Evolutionary conservation across 2,888 invertebrate genomes (phyloP).

Genomic region (Drepanosiphum platanoidis): DNA sequence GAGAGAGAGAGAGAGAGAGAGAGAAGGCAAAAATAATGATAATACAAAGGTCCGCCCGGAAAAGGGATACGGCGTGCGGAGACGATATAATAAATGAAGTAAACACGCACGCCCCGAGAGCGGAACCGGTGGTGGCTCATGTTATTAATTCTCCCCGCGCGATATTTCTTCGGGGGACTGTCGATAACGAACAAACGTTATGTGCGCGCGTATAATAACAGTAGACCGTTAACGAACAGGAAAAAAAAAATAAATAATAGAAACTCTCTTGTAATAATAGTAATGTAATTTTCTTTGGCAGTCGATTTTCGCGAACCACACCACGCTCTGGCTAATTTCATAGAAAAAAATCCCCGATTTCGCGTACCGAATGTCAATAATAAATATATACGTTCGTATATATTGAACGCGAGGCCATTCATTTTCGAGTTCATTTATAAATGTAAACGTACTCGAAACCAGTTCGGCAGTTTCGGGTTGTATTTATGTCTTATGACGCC

Average conservation of each 20-base stretch:
- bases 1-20: too few species aligned
- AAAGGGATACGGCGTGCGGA: conserved; percentile 3
- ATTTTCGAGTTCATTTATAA: background rate
- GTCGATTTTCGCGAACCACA: background rate
- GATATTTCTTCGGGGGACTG: background rate
- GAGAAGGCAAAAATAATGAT: background rate
- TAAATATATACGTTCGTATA: background rate
- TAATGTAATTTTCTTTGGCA: background rate
- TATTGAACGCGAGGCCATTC: background rate
- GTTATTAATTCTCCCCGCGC: background rate
- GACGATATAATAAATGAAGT: conserved; percentile 33
- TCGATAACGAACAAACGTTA: background rate
- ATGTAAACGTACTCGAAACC: background rate
- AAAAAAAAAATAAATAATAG: background rate
- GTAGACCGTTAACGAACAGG: background rate
- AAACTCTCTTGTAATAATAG: background rate
- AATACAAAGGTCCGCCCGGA: background rate
- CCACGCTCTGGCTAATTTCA: background rate
- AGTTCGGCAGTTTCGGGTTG: background rate
- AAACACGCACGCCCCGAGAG: conserved; percentile 11
- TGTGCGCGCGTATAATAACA: background rate
- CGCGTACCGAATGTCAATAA: background rate
- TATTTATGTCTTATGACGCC: background rate
- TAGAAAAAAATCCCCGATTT: background rate
- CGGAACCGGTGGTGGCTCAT: background rate